Evolutionary conservation across 2,888 invertebrate species (phyloP), one percentile per base, ranked within the genome.

Genomic region (Antheraea yamamai): DNA sequence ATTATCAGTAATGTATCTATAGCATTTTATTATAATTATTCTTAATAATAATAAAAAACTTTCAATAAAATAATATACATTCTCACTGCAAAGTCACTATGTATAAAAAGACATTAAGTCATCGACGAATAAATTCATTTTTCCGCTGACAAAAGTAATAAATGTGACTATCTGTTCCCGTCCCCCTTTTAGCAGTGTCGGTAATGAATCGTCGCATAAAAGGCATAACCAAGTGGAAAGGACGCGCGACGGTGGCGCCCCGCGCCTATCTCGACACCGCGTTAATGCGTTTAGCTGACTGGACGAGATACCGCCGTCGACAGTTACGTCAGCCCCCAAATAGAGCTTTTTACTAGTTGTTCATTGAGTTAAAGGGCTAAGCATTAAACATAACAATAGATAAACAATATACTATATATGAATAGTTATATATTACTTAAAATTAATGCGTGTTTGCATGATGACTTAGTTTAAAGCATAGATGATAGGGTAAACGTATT

Each of bases 91-190:
- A 68, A 77, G 73, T 77, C 73, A 70, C 73, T 47, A 35, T 39
- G 61, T 75, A 68, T 71, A 76, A 73, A 66, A 73, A 52, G 77
- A 79, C 81, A 83, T 81, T 81, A 83, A 88, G 82, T 83, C 88
- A 85, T 88, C 85, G 89, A 84, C 84, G 91, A 88, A 91, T 88
- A 87, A 92, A 93, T 91, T 92, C 92, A 93, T 93, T 94, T 94
- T 94, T 93, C 92, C 91, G 94, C 94, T 93, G 94, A 94, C 94
- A 94, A 94, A 92, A 94, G 94, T 91, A 92, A 94, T 94, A 94
- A 94, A 93, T 91, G 92, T 88, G 89, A 86, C 92, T 93, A 94
- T 94, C 93, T 93, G 92, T 93, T 86, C 87, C 85, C 87, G 86
- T 88, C 92, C 91, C 92, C 89, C 85, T 81, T 87, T 87, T 85